phyloP scores from a whole-genome alignment of 2,113 vertebrate genomes.

The Psittacula cyanocephala region DNA sequence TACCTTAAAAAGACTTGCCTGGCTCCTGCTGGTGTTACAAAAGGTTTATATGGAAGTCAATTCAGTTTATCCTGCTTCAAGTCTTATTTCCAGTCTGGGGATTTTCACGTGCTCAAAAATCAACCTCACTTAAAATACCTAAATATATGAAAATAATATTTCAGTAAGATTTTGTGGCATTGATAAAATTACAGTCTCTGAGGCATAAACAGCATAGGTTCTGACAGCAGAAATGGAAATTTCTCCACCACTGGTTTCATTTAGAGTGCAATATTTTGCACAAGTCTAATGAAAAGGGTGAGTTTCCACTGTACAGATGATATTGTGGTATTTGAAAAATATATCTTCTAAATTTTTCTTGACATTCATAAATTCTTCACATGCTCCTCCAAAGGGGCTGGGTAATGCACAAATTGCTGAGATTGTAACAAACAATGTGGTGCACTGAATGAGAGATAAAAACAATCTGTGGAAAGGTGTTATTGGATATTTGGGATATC shows the following conservation, averaged over 20 bases:
- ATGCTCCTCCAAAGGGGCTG: not conserved
- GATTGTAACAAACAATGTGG: not conserved
- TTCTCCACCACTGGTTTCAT: not conserved
- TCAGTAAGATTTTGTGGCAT: not conserved
- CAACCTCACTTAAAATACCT: not conserved
- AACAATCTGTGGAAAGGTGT: not conserved
- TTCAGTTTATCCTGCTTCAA: not conserved
- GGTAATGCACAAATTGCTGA: not conserved
- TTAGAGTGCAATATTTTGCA: not conserved
- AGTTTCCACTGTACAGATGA: not conserved
- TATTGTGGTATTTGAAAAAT: not conserved
- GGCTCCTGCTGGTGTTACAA: not conserved
- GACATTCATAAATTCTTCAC: slow-evolving; percentile 43
- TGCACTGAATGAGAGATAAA: not conserved
- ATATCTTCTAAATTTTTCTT: slow-evolving; percentile 19
- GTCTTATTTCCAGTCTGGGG: not conserved
- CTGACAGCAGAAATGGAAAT: not conserved
- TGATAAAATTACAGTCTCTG: not conserved
- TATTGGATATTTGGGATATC: not conserved
- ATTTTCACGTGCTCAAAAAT: not conserved
- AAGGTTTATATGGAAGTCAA: not conserved
- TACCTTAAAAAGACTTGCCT: not conserved
- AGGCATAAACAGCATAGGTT: not conserved
- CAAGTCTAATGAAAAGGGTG: not conserved
- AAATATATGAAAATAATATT: not conserved